Conservation (phyloP, 2,888 invertebrate genomes). For the Gryllus longicercus region DNA sequence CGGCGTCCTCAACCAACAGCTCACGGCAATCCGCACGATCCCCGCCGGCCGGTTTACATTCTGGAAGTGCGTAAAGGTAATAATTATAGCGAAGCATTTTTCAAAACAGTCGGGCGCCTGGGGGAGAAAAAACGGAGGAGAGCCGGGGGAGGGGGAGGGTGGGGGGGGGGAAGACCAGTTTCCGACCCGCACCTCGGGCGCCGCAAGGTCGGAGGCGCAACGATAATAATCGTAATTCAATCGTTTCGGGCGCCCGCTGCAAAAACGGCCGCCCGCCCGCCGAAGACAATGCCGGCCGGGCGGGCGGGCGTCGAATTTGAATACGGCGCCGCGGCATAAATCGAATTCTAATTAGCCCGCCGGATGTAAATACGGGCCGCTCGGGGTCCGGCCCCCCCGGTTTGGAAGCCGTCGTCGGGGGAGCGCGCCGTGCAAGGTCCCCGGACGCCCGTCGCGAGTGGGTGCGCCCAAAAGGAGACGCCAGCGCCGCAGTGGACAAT, state of each 20-base stretch:
- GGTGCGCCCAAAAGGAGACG: neutral
- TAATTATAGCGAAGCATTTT: neutral
- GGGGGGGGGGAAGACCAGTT: neutral
- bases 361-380: neutral
- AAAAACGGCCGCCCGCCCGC: too few relatives aligned
- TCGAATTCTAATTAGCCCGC: neutral
- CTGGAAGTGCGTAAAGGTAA: conserved; percentile 7
- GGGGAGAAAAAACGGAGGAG: neutral
- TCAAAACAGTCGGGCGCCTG: neutral
- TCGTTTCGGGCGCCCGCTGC: neutral
- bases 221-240: neutral
- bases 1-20: neutral
- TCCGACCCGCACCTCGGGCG: neutral
- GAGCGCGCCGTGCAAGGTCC: neutral
- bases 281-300: too few relatives aligned
- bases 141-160: neutral
- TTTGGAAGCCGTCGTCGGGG: neutral
- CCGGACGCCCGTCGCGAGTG: neutral
- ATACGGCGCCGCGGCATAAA: neutral
- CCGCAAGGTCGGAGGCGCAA: neutral
- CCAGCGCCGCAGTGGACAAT: neutral
- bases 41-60: neutral
- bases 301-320: neutral
- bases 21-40: neutral
- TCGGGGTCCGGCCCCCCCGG: neutral